A percentile compares a stretch with the other conserved stretches of the same genome.
Conservation (phyloP, 2,888 invertebrate genomes). For the Drosophila austrosaltans region DNA sequence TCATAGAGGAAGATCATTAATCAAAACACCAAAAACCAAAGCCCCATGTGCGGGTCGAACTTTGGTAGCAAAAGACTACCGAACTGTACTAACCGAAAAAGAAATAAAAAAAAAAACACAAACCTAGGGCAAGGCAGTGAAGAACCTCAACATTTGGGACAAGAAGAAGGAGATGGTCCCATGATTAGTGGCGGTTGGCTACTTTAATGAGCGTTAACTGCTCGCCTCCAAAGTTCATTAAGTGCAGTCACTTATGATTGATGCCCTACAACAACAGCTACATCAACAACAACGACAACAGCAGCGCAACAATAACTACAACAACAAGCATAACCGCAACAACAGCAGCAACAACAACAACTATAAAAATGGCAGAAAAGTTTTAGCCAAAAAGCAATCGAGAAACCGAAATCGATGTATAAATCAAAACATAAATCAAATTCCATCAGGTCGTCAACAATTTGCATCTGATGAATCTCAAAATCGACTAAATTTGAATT, state of each 20-base stretch:
- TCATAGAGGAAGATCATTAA: slow-evolving; percentile 62
- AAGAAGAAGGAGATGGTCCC: slow-evolving; percentile 27
- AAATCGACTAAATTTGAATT: slow-evolving; percentile 18
- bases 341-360: neutral
- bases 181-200: slow-evolving; percentile 73
- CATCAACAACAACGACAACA: neutral
- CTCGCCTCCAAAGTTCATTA: slow-evolving; percentile 72
- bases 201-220: slow-evolving; percentile 79
- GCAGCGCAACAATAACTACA: neutral
- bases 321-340: slow-evolving; percentile 9
- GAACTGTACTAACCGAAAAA: slow-evolving; percentile 67
- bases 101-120: slow-evolving; percentile 15
- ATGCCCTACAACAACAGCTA: slow-evolving; percentile 45
- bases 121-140: slow-evolving; percentile 6
- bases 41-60: slow-evolving; percentile 57
- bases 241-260: slow-evolving; percentile 73
- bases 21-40: slow-evolving; percentile 69
- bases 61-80: slow-evolving; percentile 71
- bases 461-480: slow-evolving; percentile 33
- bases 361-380: slow-evolving; percentile 54
- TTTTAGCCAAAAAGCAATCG: slow-evolving; percentile 60
- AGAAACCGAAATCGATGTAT: slow-evolving; percentile 46
- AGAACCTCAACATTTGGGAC: slow-evolving; percentile 1
- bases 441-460: slow-evolving; percentile 31
- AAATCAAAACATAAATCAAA: slow-evolving; percentile 74